Base-by-base conservation (phyloP, 1,140 invertebrate genomes). In the Palaemon carinicauda region DNA sequence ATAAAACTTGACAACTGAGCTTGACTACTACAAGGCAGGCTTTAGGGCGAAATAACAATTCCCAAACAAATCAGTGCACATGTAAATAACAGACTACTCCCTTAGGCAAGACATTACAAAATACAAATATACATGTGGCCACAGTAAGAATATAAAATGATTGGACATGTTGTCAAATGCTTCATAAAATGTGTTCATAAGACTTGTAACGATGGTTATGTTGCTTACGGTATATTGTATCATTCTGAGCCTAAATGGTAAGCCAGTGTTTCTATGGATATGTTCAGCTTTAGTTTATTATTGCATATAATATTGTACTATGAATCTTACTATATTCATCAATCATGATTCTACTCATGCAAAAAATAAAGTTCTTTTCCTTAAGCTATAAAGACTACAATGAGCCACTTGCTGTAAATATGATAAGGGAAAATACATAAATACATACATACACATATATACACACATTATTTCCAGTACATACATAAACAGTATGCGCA, bases 1-100 rank as follows among this genome's bases (percentile, higher is more conserved):
- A 29, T 41, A 56, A 75, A 31, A 75, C 27, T 82, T 41, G 41
- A 41, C 41, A 41, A 41, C 41, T 41, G 41, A 41, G 41, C 82
- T 85, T 33, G 52, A 52, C 82, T 85, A 85, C 82, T 31, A 79
- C 82, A 85, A 79, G 56, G 79, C 82, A 85, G 65, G 60, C 41
- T 5, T 41, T 41, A 41, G 41, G 41, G 41, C 19, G 75, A 79
- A 51, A 65, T 69, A 85, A 54, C 82, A 85, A 79, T 29, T 85
- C 71, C 82, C 74, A 85, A 31, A 82, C 69, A 82, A 24, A 33
- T 24, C 65, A 73, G 80, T 82, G 80, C 80, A 82, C 65, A 71
- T 21, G 24, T 73, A 82, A 41, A 41, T 82, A 27, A 74, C 80
- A 73, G 56, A 82, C 80, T 82, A 82, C 80, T 82, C 80, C 80